A percentile compares a stretch with the other conserved stretches of the same genome.
Evolutionary conservation across 2,797 vertebrate genomes (phyloP).

Genomic region (Bucorvus abyssinicus): DNA sequence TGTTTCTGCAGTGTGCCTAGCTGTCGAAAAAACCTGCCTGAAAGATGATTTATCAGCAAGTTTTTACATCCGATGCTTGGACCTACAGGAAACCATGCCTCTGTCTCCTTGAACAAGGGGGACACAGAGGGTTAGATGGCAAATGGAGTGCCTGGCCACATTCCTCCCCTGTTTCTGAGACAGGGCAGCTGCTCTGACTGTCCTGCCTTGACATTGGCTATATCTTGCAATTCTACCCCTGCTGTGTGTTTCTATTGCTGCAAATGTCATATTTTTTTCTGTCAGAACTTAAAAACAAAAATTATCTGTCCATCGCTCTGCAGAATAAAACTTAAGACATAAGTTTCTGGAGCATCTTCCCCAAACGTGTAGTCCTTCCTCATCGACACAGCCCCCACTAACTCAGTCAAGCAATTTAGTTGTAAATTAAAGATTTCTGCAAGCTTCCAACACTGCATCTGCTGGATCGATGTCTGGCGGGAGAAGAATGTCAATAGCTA

Average conservation of each 20-base stretch:
- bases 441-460: neutral
- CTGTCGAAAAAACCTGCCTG: neutral
- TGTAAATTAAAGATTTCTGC: conserved; percentile 21
- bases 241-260: neutral
- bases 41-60: neutral
- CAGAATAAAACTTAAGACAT: neutral
- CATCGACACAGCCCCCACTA: neutral
- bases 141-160: neutral
- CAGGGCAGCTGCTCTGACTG: neutral
- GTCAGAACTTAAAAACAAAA: neutral
- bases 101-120: neutral
- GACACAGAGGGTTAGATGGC: neutral
- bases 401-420: neutral
- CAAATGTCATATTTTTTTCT: neutral
- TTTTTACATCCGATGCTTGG: neutral
- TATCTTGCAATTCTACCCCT: neutral
- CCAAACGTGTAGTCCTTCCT: neutral
- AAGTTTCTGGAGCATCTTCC: neutral
- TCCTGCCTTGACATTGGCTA: neutral
- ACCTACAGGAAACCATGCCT: neutral
- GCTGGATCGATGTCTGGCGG: neutral
- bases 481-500: conserved; percentile 17
- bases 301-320: neutral
- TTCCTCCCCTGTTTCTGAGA: neutral
- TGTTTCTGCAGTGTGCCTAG: neutral